A percentile compares a stretch with the other conserved stretches of the same genome.
These are phyloP conservation scores for Sclerurus mexicanus DNA, from an alignment of 2,113 vertebrate species.

Conservation along the genomic window DNA sequence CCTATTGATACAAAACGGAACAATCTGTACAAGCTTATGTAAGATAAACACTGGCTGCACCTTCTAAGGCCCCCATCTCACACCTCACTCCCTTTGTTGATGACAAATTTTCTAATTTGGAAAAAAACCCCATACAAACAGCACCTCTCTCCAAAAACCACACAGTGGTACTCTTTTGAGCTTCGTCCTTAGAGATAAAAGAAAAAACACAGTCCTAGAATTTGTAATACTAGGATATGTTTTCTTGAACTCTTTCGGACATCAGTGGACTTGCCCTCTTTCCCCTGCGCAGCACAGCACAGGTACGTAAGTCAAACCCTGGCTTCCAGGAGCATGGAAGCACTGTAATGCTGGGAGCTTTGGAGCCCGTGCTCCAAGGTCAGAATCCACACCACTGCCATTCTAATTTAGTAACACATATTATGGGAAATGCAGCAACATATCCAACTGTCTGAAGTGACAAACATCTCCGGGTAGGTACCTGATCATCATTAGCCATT, in stretches of 20 bases:
- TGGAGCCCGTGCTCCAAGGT: not conserved
- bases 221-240: not conserved
- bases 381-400: not conserved
- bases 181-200: not conserved
- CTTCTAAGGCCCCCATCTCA: not conserved
- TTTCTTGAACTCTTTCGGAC: not conserved
- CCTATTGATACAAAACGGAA: not conserved
- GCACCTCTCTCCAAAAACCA: not conserved
- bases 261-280: not conserved
- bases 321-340: not conserved
- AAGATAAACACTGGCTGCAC: not conserved
- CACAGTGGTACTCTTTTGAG: not conserved
- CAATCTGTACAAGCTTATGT: not conserved
- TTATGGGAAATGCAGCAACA: not conserved
- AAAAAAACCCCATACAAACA: not conserved
- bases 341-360: not conserved
- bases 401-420: not conserved
- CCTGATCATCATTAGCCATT: not conserved
- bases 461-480: not conserved
- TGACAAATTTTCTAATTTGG: not conserved
- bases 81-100: not conserved
- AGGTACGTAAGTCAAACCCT: rapidly evolving
- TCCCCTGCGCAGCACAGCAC: not conserved
- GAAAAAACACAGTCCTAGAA: not conserved
- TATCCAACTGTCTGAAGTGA: not conserved